A percentile compares a stretch with the other conserved stretches of the same genome.
Evolutionary conservation across 2,888 invertebrate genomes (phyloP).

Genomic region (Coremacera marginata): DNA sequence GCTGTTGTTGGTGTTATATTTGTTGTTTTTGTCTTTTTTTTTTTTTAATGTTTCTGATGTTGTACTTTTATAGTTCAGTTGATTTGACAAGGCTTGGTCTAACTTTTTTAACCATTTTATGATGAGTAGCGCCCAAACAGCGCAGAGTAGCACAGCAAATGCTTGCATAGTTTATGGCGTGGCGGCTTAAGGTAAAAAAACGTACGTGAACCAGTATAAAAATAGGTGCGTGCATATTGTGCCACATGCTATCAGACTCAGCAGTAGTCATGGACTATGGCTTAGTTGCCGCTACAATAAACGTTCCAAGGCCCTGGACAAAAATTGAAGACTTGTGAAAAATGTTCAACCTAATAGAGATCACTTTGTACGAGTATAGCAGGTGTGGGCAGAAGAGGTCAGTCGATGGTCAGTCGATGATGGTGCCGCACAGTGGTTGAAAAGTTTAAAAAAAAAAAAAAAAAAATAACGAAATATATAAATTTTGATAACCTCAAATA

Average conservation of each 20-base stretch:
- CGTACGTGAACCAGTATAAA: slow-evolving; percentile 23
- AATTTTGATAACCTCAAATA: too few relatives aligned
- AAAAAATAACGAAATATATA: too few relatives aligned
- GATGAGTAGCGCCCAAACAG: slow-evolving; percentile 14
- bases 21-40: not conserved
- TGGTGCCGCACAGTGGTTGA: too few relatives aligned
- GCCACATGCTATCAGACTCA: too few relatives aligned
- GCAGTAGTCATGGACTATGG: too few relatives aligned
- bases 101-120: slow-evolving; percentile 9
- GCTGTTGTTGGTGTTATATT: too few relatives aligned
- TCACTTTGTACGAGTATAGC: too few relatives aligned
- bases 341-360: not conserved
- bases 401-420: too few relatives aligned
- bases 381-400: too few relatives aligned
- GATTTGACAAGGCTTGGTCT: slow-evolving; percentile 22
- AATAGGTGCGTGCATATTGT: not conserved
- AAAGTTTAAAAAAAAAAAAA: too few relatives aligned
- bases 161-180: slow-evolving; percentile 42
- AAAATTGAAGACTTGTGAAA: slow-evolving; percentile 4
- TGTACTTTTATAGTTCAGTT: slow-evolving; percentile 27
- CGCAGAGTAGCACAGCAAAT: not conserved
- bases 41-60: not conserved
- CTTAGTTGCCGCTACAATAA: not conserved
- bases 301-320: not conserved
- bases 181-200: not conserved